phyloP scores from a whole-genome alignment of 2,888 invertebrate species.

The Drosophila neotestacea region DNA sequence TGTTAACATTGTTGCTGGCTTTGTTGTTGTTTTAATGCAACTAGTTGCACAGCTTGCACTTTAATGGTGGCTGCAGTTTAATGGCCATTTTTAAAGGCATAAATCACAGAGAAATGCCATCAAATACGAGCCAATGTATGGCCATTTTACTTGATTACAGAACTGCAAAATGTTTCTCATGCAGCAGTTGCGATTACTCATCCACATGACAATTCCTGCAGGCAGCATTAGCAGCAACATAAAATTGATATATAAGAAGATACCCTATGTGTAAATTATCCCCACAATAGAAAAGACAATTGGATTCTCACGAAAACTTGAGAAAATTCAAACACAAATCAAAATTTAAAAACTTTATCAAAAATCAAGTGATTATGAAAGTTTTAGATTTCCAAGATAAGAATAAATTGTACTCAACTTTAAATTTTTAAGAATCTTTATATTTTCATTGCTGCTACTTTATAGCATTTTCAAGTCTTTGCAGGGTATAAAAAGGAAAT shows the following conservation, averaged over 20 bases:
- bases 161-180: conserved; percentile 29
- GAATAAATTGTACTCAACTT: too few species aligned
- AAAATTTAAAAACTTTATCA: too few species aligned
- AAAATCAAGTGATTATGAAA: too few species aligned
- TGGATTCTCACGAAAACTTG: too few species aligned
- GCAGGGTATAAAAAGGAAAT: conserved; percentile 14
- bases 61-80: conserved; percentile 45
- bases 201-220: conserved; percentile 36
- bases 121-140: conserved; percentile 49
- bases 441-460: background rate
- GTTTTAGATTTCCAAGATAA: too few species aligned
- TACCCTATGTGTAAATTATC: background rate
- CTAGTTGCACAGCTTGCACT: conserved; percentile 63
- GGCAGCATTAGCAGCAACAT: conserved; percentile 17
- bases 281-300: background rate
- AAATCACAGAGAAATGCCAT: conserved; percentile 60
- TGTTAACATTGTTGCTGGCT: conserved; percentile 46
- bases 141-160: conserved; percentile 61
- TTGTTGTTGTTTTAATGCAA: conserved; percentile 56
- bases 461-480: background rate
- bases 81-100: conserved; percentile 66
- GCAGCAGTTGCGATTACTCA: conserved; percentile 49
- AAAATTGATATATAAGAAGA: background rate
- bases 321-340: too few species aligned
- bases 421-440: too few species aligned